Evolutionary conservation across 2,113 vertebrate species (phyloP).

Genomic region (Pagrus major): DNA sequence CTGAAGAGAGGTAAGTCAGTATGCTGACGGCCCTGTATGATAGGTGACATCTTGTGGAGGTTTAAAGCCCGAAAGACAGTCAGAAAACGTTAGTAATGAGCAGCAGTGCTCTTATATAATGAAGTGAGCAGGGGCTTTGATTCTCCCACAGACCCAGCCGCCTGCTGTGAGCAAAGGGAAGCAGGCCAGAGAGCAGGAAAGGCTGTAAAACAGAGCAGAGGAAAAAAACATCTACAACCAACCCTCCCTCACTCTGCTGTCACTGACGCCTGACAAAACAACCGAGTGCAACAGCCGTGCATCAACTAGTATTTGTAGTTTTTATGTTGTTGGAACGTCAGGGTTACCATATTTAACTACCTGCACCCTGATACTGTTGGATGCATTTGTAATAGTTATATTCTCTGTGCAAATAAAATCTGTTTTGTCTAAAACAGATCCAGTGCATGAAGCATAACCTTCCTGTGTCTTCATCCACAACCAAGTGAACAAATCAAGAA

Average conservation of each 20-base stretch:
- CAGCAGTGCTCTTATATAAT: constrained; percentile 62
- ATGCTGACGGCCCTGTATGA: background rate
- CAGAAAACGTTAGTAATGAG: constrained; percentile 40
- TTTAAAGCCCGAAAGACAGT: constrained; percentile 5
- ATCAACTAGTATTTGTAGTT: constrained; percentile 2
- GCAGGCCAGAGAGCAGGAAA: constrained; percentile 58
- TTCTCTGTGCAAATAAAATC: constrained; percentile 19
- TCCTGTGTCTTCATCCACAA: background rate
- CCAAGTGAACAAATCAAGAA: background rate
- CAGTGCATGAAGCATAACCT: constrained; percentile 14
- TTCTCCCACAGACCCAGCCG: constrained; percentile 51
- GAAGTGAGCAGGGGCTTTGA: constrained; percentile 66
- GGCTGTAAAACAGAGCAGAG: constrained; percentile 64
- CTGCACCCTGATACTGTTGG: background rate
- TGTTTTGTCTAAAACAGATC: background rate
- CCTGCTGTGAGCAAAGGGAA: constrained; percentile 75
- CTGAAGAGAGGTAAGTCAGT: background rate
- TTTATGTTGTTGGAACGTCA: constrained; percentile 31
- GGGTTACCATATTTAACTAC: constrained; percentile 6
- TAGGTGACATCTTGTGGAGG: constrained; percentile 2
- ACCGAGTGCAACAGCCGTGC: constrained; percentile 42
- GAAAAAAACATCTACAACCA: constrained; percentile 23
- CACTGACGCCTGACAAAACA: constrained; percentile 40
- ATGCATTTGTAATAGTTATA: background rate
- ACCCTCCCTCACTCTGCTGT: constrained; percentile 27